Conservation (phyloP, 2,888 invertebrate species). For the Eristalis intricaria region DNA sequence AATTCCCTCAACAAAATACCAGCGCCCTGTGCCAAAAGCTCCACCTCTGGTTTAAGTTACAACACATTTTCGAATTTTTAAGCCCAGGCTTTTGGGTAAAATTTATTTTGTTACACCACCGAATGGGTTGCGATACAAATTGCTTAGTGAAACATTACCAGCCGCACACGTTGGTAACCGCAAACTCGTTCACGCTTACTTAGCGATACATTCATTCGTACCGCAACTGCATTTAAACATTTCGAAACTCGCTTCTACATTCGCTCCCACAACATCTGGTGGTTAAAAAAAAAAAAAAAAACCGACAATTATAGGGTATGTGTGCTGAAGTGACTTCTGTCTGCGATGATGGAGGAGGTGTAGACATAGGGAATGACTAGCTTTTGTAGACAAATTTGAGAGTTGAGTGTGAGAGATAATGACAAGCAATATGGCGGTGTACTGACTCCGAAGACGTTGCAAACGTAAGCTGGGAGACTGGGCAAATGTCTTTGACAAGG, state of each 20-base stretch:
- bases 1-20: background rate
- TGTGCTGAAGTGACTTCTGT: background rate
- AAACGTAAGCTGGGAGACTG: no score
- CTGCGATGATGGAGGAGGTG: background rate
- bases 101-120: background rate
- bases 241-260: background rate
- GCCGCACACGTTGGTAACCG: constrained; percentile 8
- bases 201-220: background rate
- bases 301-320: background rate
- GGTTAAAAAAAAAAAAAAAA: background rate
- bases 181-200: constrained; percentile 18
- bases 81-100: background rate
- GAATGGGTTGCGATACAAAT: background rate
- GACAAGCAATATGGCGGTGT: no score
- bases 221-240: background rate
- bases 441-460: no score
- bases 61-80: background rate
- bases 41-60: background rate
- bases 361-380: no score
- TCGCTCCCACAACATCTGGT: background rate
- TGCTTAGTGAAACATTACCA: constrained; percentile 10
- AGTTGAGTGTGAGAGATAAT: no score
- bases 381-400: no score
- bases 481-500: no score
- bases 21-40: background rate